phyloP scores from a whole-genome alignment of 2,888 invertebrate genomes.

The Hirtodrosophila confusa region DNA sequence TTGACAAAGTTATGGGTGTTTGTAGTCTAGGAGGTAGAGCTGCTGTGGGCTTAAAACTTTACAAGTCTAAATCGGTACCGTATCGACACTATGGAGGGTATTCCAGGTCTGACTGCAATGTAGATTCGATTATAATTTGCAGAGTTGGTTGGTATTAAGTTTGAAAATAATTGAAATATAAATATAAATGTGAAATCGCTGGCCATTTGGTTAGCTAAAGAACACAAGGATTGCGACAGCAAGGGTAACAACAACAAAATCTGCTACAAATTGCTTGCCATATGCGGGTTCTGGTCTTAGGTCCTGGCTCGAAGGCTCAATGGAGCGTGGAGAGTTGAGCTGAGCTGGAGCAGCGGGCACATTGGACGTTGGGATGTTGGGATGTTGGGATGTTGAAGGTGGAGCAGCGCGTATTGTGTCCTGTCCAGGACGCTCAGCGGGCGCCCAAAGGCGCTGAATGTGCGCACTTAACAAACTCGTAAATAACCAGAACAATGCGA shows the following conservation, averaged over 20 bases:
- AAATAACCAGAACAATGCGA: constrained; percentile 77
- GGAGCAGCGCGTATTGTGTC: constrained; percentile 35
- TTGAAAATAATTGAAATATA: neutral
- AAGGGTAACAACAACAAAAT: constrained; percentile 1
- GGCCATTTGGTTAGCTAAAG: constrained; percentile 32
- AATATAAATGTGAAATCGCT: constrained; percentile 11
- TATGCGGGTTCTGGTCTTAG: constrained; percentile 29
- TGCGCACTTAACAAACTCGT: constrained; percentile 79
- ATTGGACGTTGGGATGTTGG: constrained; percentile 5
- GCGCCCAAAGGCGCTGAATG: constrained; percentile 57
- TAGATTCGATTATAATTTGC: no score
- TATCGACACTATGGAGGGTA: no score
- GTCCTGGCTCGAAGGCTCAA: constrained; percentile 34
- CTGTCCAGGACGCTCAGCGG: constrained; percentile 40
- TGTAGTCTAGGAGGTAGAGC: no score
- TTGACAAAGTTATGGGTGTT: no score
- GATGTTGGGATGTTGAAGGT: neutral
- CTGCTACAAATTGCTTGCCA: constrained; percentile 44
- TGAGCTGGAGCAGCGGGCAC: constrained; percentile 3
- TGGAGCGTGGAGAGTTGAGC: constrained; percentile 57
- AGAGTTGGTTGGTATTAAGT: no score
- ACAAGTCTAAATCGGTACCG: no score
- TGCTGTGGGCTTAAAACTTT: no score
- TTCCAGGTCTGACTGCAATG: no score
- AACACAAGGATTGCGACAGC: constrained; percentile 18